Evolutionary conservation across 92 coral and sea anemone genomes (phyloP), one percentile per base, ranked within the genome.

Genomic region (Zoanthus solanderi): DNA sequence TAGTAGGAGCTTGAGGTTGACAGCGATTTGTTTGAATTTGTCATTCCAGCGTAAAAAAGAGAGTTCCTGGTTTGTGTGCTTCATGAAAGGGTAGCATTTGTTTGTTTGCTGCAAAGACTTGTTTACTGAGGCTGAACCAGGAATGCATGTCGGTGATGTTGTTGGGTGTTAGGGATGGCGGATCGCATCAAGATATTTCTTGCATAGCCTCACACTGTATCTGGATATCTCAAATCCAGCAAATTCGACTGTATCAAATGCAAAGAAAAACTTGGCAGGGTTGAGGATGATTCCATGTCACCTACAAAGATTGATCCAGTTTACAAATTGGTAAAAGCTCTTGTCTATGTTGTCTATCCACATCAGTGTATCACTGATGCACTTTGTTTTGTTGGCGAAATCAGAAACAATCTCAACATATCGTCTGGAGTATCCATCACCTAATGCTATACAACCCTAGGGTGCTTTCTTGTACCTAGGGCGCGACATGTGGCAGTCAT

Each of bases 391-490:
- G 18, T 60, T 60, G 5, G 66, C 5, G 46, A 79, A 29, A 61
- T 34, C 7, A 37, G 30, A 75, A 76, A 37, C 72, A 83, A 23
- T 69, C 54, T 34, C 61, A 37, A 75, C 60, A 30, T 54, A 86
- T 8, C 72, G 48, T 57, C 71, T 71, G 28, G 89, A 85, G 83
- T 72, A 85, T 7, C 89, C 89, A 54, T 85, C 89, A 47, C 83
- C 89, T 6, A 73, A 85, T 28, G 83, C 81, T 66, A 85, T 58
- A 34, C 75, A 85, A 4, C 78, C 88, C 44, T 86, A 84, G 30
- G 89, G 89, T 29, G 84, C 89, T 2, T 75, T 76, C 46, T 65
- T 86, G 84, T 86, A 54, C 60, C 60, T 54, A 54, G 14, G 60
- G 12, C 14, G 14, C 2, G 23, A 7, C 0, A 52, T 0, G 12